Conservation (phyloP, 2,113 vertebrate genomes). For the Arizona elegans region DNA sequence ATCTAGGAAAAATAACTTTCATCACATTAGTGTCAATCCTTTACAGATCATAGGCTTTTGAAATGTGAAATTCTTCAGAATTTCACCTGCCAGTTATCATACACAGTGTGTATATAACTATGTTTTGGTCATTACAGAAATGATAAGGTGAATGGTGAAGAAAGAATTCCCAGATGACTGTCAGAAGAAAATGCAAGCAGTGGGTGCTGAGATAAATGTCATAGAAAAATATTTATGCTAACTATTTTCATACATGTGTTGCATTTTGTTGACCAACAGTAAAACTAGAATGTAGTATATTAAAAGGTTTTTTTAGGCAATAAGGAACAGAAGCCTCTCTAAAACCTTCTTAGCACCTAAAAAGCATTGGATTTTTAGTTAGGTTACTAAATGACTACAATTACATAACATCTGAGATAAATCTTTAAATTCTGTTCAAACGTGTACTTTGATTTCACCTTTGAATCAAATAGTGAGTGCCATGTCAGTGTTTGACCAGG, state of each 20-base stretch:
- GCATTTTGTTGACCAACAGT: constrained; percentile 28
- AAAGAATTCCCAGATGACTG: constrained; percentile 37
- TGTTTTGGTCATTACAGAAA: constrained; percentile 55
- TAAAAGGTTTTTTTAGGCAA: constrained; percentile 7
- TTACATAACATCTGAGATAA: not conserved
- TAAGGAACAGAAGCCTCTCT: not conserved
- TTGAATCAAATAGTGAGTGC: not conserved
- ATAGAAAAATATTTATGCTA: constrained; percentile 56
- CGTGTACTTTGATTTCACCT: not conserved
- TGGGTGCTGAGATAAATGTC: constrained; percentile 57
- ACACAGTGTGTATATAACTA: not conserved
- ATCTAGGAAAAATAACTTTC: not conserved
- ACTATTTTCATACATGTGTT: constrained; percentile 46
- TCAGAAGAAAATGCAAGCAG: constrained; percentile 32
- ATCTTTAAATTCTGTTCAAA: not conserved
- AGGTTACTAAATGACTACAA: not conserved
- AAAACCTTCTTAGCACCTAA: not conserved
- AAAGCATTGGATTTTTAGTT: constrained; percentile 1
- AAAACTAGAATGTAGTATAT: constrained; percentile 32
- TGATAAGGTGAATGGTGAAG: constrained; percentile 28
- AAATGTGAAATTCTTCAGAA: not conserved
- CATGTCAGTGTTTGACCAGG: not conserved
- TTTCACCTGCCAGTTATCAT: constrained; percentile 37
- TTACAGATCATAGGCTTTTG: not conserved
- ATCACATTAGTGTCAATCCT: not conserved